Conservation (phyloP, 2,797 vertebrate genomes). For the Oreochromis mossambicus region DNA sequence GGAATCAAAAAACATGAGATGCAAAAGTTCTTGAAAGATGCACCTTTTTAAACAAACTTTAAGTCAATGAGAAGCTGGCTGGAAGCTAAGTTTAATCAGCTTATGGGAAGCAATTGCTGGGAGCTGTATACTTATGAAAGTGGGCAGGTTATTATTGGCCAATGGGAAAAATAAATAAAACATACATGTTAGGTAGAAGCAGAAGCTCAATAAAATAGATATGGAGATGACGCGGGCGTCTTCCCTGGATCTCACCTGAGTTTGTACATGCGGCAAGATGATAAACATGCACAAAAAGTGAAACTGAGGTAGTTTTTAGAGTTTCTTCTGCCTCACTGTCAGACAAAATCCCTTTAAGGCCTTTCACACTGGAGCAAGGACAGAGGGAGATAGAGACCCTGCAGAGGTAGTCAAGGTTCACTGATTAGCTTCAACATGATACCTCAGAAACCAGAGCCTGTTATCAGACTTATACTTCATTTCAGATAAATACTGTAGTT, state of each 20-base stretch:
- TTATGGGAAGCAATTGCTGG: neutral
- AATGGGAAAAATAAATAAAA: neutral
- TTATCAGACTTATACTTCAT: conserved; percentile 9
- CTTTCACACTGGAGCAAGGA: neutral
- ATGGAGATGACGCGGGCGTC: neutral
- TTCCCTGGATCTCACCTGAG: neutral
- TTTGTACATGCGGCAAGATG: neutral
- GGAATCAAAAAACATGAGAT: neutral
- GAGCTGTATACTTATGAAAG: neutral
- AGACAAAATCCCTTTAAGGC: neutral
- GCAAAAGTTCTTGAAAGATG: neutral
- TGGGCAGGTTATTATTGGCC: neutral
- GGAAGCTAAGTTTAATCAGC: neutral
- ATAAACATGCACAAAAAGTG: neutral
- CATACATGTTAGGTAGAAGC: neutral
- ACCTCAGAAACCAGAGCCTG: neutral
- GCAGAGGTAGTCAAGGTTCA: conserved; percentile 11
- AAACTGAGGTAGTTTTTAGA: neutral
- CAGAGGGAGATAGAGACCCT: neutral
- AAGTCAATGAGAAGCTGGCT: neutral
- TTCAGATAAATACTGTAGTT: conserved; percentile 17
- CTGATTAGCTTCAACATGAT: conserved; percentile 18
- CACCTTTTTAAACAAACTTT: neutral
- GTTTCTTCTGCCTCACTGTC: neutral
- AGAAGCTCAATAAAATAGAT: neutral